Percentiles rank a stretch among this genome's conserved stretches.
Evolutionary conservation across 2,113 vertebrate genomes (phyloP).

Genomic region (Alethe castanea): DNA sequence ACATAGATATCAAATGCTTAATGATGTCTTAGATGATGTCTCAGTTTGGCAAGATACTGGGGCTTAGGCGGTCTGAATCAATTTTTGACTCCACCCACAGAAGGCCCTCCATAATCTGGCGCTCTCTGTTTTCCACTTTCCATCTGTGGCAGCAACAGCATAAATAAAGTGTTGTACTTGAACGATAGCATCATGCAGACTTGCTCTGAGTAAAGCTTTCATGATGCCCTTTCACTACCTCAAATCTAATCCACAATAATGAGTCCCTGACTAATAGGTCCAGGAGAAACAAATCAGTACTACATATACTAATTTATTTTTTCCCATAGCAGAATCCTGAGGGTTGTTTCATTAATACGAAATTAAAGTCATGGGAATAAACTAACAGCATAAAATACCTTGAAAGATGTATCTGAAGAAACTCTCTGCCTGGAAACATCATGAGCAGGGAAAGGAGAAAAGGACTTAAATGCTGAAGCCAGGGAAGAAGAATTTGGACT

Average conservation of each 20-base stretch:
- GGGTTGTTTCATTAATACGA: not conserved
- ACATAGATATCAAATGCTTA: not conserved
- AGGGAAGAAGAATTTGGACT: not conserved
- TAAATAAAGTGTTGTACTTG: not conserved
- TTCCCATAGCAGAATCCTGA: not conserved
- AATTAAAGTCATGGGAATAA: not conserved
- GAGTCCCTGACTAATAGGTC: not conserved
- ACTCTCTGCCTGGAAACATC: not conserved
- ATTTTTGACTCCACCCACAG: not conserved
- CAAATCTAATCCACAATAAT: not conserved
- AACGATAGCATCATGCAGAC: not conserved
- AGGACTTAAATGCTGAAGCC: not conserved
- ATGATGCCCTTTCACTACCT: not conserved
- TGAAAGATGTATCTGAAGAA: not conserved
- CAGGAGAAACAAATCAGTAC: not conserved
- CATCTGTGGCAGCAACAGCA: not conserved
- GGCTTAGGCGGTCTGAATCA: not conserved
- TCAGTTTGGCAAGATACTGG: not conserved
- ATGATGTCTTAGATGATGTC: not conserved
- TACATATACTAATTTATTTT: not conserved
- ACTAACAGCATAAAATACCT: not conserved
- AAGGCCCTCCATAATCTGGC: not conserved
- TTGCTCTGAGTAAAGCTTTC: not conserved
- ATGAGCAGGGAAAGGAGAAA: not conserved
- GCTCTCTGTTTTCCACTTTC: not conserved